Percentiles rank a stretch among this genome's conserved stretches.
Evolutionary conservation across 2,113 vertebrate genomes (phyloP).

Genomic region (Smithornis capensis): DNA sequence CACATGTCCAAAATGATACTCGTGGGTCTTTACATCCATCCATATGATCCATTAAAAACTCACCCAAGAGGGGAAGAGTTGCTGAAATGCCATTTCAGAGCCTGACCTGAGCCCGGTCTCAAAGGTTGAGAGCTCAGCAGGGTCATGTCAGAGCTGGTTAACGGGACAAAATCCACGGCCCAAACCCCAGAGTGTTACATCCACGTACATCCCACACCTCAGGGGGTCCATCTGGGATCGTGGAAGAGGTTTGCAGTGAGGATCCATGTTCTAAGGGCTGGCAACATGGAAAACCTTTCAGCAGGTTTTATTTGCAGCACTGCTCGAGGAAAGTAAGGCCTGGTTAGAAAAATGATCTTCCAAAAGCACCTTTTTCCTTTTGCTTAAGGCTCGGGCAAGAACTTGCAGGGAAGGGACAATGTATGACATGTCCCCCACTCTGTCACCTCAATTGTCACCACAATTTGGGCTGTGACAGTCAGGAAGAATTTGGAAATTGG

Average conservation of each 20-base stretch:
- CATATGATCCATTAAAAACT: background rate
- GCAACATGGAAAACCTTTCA: background rate
- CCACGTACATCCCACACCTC: accelerated
- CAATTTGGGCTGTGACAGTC: background rate
- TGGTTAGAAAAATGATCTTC: background rate
- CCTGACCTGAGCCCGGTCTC: background rate
- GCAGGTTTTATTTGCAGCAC: background rate
- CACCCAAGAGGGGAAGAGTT: background rate
- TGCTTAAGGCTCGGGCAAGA: background rate
- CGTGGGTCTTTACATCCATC: background rate
- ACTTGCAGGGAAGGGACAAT: background rate
- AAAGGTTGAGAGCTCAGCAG: background rate
- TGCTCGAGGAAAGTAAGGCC: background rate
- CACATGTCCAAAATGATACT: background rate
- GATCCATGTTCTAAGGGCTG: accelerated
- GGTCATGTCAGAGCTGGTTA: background rate
- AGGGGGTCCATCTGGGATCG: background rate
- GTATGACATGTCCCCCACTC: background rate
- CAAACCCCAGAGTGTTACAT: accelerated
- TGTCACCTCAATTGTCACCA: background rate
- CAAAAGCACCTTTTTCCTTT: background rate
- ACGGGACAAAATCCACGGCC: background rate
- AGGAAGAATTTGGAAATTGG: background rate
- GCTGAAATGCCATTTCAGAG: background rate
- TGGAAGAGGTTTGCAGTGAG: background rate